phyloP scores from a whole-genome alignment of 2,888 invertebrate species.

The Phyllotreta striolata region DNA sequence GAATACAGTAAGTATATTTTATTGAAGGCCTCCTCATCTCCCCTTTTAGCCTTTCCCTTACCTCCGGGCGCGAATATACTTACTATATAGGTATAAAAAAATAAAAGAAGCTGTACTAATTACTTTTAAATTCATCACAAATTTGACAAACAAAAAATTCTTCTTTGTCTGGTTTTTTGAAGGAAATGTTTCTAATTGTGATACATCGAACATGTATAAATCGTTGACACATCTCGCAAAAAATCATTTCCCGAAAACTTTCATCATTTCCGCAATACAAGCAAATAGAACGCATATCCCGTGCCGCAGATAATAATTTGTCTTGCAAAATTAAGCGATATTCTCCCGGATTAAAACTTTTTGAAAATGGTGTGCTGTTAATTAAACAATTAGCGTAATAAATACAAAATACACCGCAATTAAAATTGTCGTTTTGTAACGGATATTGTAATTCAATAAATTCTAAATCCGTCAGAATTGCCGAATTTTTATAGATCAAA shows the following conservation, averaged over 20 bases:
- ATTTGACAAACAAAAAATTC: not conserved
- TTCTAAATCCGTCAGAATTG: not conserved
- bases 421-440: conserved; percentile 15
- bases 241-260: conserved; percentile 5
- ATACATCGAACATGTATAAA: conserved; percentile 16
- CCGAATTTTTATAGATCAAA: too few relatives aligned
- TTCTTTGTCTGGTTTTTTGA: conserved; percentile 9
- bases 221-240: conserved; percentile 3
- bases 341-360: conserved; percentile 1
- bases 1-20: too few relatives aligned
- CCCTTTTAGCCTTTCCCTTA: too few relatives aligned
- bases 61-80: too few relatives aligned
- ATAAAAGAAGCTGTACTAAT: too few relatives aligned
- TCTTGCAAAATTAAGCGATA: too few relatives aligned
- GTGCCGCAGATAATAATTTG: too few relatives aligned
- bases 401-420: conserved; percentile 21
- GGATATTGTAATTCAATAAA: conserved; percentile 1
- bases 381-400: conserved; percentile 19
- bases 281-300: not conserved
- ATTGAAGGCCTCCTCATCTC: too few relatives aligned
- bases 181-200: not conserved
- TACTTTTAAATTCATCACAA: not conserved
- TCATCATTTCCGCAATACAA: conserved; percentile 10
- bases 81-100: too few relatives aligned
- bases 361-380: conserved; percentile 1